Percentiles rank a stretch among this genome's conserved stretches.
Evolutionary conservation across 1,140 invertebrate genomes (phyloP).

Genomic region (Eupristina koningsbergeri): DNA sequence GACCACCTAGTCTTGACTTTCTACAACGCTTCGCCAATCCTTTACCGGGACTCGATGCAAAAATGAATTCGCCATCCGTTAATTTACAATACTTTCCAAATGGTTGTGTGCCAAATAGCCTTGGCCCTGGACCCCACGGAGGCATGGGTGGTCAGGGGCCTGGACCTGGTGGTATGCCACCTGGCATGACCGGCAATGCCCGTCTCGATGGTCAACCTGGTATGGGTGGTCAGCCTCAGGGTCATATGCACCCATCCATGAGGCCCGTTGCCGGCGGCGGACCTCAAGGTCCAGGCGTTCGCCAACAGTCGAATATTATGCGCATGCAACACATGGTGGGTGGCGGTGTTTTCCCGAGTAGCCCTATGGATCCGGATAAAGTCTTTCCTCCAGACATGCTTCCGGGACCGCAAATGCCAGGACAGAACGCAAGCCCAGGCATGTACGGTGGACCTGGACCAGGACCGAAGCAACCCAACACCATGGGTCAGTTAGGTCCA

Average conservation of each 20-base stretch:
- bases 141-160: constrained; percentile 61
- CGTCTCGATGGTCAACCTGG: constrained; percentile 68
- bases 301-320: constrained; percentile 70
- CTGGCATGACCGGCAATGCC: constrained; percentile 70
- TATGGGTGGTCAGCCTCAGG: constrained; percentile 64
- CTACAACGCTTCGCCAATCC: constrained; percentile 90
- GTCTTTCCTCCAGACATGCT: constrained; percentile 71
- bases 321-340: constrained; percentile 77
- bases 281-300: constrained; percentile 35
- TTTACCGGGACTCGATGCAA: constrained; percentile 80
- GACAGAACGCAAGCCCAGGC: constrained; percentile 65
- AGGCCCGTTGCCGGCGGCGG: constrained; percentile 62
- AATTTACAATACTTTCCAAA: constrained; percentile 85
- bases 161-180: constrained; percentile 68
- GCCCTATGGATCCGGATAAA: constrained; percentile 72
- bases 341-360: constrained; percentile 70
- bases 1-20: constrained; percentile 93
- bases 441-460: constrained; percentile 60
- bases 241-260: constrained; percentile 68
- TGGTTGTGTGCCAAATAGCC: constrained; percentile 68
- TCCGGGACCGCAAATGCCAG: constrained; percentile 57
- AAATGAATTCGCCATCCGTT: constrained; percentile 76
- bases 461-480: constrained; percentile 66
- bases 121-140: constrained; percentile 62
- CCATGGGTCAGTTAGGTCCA: constrained; percentile 74